phyloP scores from a whole-genome alignment of 2,888 invertebrate genomes.

The Habroteleia sp. region DNA sequence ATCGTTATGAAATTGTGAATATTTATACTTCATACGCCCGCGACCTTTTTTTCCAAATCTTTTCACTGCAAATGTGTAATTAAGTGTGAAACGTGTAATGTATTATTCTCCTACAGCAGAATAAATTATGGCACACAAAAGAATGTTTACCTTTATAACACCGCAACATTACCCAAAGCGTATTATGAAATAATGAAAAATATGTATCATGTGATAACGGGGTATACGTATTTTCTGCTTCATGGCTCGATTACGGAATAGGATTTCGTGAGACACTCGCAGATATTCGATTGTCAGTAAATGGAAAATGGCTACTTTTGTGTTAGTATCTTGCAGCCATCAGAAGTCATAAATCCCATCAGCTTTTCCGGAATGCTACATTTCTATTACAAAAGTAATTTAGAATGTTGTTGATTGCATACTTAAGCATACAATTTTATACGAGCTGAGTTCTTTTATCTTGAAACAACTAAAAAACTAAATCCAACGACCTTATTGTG shows the following conservation, averaged over 20 bases:
- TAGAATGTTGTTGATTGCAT: too few relatives aligned
- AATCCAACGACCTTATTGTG: too few relatives aligned
- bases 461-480: too few relatives aligned
- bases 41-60: slow-evolving; percentile 1
- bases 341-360: too few relatives aligned
- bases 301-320: background rate
- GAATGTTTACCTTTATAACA: slow-evolving; percentile 1
- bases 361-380: too few relatives aligned
- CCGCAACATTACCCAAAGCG: background rate
- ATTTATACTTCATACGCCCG: background rate
- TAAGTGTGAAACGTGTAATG: slow-evolving; percentile 7
- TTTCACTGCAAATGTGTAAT: slow-evolving; percentile 3
- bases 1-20: background rate
- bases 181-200: slow-evolving; percentile 22
- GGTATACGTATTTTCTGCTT: slow-evolving; percentile 19
- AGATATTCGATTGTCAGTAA: background rate
- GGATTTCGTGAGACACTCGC: background rate
- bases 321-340: too few relatives aligned
- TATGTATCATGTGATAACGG: slow-evolving; percentile 15
- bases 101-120: background rate
- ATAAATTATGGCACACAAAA: slow-evolving; percentile 10
- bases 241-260: slow-evolving; percentile 3
- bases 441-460: too few relatives aligned
- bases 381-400: too few relatives aligned
- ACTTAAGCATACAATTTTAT: too few relatives aligned